Evolutionary conservation across 2,888 invertebrate species (phyloP), one percentile per base, ranked within the genome.

Genomic region (Scrobipalpa atriplicella): DNA sequence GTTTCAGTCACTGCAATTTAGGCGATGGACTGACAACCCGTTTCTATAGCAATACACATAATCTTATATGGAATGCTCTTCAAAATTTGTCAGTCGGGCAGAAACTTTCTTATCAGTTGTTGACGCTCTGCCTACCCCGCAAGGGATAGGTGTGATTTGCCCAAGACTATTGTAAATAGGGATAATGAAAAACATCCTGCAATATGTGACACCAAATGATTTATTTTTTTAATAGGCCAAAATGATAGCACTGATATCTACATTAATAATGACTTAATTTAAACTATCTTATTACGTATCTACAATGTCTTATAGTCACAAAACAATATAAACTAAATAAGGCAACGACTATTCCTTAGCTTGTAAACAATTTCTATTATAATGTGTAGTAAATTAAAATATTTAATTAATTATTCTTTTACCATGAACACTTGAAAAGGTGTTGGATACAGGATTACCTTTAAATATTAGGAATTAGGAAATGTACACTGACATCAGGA

Each of bases 311-410:
- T 90, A 89, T 83, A 89, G 86, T 90, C 88, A 92, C 86, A 89
- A 92, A 92, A 92, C 83, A 91, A 92, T 90, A 85, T 87, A 78
- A 92, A 92, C 90, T 91, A 91, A 92, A 91, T 92, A 92, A 92
- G 92, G 92, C 92, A 92, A 91, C 92, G 87, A 90, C 92, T 92
- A 92, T 90, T 86, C 80, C 86, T 86, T 90, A 89, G 78, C 75
- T 83, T 82, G 80, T 89, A 87, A 87, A 87, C 83, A 85, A 86
- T 84, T 82, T 77, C 73, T 81, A 79, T 76, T 76, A 77, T 67
- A 76, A 82, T 79, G 79, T 81, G 79, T 82, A 71, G 72, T 81
- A 80, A 84, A 82, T 73, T 75, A 80, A 78, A 73, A 73, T 76
- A 75, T 73, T 76, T 72, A 75, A 75, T 78, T 68, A 79, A 80